Conservation (phyloP, 2,888 invertebrate species). For the Diaperis boleti region DNA sequence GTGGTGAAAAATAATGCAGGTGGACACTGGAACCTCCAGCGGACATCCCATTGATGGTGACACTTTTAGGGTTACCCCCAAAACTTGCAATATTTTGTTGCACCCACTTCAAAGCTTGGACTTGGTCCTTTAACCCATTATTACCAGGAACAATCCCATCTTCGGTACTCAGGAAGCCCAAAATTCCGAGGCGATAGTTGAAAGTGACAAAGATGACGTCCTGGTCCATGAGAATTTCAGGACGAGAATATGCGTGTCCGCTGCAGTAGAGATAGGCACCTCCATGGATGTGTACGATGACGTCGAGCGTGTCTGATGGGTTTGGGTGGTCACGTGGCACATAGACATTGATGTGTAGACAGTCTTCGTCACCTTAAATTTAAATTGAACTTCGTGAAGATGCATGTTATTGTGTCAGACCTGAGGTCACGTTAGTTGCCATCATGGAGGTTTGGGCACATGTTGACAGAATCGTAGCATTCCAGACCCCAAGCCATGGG, state of each 20-base stretch:
- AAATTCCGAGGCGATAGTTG: constrained; percentile 75
- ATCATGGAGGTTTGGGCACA: constrained; percentile 59
- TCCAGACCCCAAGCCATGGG: constrained; percentile 75
- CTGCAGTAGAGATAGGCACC: constrained; percentile 75
- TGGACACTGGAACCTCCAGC: constrained; percentile 80
- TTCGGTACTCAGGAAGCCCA: constrained; percentile 79
- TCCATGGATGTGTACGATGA: constrained; percentile 74
- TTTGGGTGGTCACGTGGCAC: constrained; percentile 64
- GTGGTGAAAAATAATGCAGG: constrained; percentile 75
- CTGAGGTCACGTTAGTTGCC: not conserved
- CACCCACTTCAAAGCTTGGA: constrained; percentile 75
- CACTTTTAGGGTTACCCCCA: constrained; percentile 75
- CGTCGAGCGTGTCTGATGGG: constrained; percentile 65
- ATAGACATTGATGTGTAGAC: constrained; percentile 72
- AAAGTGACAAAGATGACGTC: constrained; percentile 75
- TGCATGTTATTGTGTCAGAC: no score
- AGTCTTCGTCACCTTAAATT: constrained; percentile 71
- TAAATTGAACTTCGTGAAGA: no score
- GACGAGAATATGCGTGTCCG: constrained; percentile 67
- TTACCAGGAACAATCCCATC: constrained; percentile 76
- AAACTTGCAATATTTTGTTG: constrained; percentile 75
- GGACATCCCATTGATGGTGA: constrained; percentile 75
- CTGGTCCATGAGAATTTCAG: constrained; percentile 71
- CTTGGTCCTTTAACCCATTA: constrained; percentile 78
- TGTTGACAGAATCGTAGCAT: constrained; percentile 70